Conservation (phyloP, 2,113 vertebrate genomes). For the Synchiropus splendidus region DNA sequence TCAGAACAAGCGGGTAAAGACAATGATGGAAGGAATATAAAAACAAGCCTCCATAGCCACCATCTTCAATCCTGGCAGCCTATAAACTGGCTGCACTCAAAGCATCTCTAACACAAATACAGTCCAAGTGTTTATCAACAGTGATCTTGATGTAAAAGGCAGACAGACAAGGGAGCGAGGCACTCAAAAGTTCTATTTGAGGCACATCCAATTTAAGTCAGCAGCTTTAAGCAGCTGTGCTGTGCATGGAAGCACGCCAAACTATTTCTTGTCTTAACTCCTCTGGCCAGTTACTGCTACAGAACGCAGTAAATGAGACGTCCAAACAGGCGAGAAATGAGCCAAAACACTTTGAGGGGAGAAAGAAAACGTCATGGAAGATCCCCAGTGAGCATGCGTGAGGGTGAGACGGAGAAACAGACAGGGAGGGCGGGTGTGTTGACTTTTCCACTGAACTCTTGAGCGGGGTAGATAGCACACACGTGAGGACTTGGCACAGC, state of each 20-base stretch:
- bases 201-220: too few relatives aligned
- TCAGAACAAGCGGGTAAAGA: too few relatives aligned
- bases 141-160: too few relatives aligned
- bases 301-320: conserved; percentile 1
- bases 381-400: conserved; percentile 1
- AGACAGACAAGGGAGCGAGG: too few relatives aligned
- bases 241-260: conserved; percentile 5
- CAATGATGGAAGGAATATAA: too few relatives aligned
- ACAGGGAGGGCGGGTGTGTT: conserved; percentile 16
- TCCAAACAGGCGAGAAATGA: conserved; percentile 8
- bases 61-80: too few relatives aligned
- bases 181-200: too few relatives aligned
- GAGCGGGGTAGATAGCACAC: conserved; percentile 28
- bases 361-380: conserved; percentile 2
- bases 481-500: conserved; percentile 44
- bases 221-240: conserved; percentile 23
- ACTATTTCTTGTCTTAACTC: conserved; percentile 1
- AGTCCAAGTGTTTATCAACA: too few relatives aligned
- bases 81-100: too few relatives aligned
- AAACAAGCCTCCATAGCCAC: too few relatives aligned
- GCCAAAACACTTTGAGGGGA: not conserved
- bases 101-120: too few relatives aligned
- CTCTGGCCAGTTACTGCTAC: not conserved
- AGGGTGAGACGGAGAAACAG: conserved; percentile 8
- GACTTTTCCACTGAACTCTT: conserved; percentile 30